Evolutionary conservation across 1,140 invertebrate genomes (phyloP).

Genomic region (Cydia splendana): DNA sequence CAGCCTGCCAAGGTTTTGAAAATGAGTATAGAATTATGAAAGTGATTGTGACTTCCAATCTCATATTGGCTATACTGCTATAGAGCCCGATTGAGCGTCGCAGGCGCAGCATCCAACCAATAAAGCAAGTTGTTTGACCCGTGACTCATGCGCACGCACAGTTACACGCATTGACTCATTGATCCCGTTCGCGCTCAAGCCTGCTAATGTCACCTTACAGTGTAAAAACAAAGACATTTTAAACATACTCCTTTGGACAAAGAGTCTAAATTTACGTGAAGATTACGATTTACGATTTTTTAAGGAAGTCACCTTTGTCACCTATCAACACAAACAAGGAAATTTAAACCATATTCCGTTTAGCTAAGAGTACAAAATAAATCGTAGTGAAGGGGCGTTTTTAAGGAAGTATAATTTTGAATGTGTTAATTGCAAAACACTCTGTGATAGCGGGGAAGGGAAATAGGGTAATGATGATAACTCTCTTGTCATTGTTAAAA

Average conservation of each 20-base stretch:
- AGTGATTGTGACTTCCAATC: background rate
- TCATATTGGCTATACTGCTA: too few relatives aligned
- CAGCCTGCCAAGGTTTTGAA: background rate
- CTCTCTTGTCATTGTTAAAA: background rate
- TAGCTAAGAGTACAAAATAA: background rate
- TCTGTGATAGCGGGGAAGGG: background rate
- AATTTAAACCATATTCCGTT: background rate
- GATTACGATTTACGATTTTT: background rate
- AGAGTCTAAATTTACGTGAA: background rate
- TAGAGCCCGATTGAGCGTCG: background rate
- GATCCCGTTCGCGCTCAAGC: background rate
- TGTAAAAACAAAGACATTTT: background rate
- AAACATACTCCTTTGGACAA: background rate
- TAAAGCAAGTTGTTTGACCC: conserved; percentile 26
- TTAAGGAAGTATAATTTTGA: background rate
- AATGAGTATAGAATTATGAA: background rate
- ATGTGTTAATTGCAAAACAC: conserved; percentile 20
- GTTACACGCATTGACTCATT: conserved; percentile 32
- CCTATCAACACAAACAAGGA: background rate
- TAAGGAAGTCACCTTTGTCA: background rate
- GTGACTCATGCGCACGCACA: background rate
- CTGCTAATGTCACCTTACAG: conserved; percentile 9
- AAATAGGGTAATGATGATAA: conserved; percentile 23
- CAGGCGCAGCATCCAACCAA: background rate
- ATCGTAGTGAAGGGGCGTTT: background rate